phyloP scores from a whole-genome alignment of 64 coral and sea anemone species.

The Porites lutea region DNA sequence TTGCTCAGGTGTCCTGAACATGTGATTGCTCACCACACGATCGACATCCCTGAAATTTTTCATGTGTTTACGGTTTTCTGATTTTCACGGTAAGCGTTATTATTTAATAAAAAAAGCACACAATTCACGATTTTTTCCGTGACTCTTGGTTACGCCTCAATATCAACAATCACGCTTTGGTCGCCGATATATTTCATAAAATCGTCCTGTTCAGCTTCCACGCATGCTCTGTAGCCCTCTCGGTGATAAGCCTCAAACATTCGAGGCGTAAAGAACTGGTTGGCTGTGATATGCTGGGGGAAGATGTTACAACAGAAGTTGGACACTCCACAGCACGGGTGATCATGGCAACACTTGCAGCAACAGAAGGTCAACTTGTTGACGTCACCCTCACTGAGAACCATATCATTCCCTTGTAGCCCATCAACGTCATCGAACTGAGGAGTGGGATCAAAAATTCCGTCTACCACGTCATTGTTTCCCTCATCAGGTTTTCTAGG shows the following conservation, averaged over 20 bases:
- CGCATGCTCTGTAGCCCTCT: slow-evolving; percentile 12
- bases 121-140: too few species aligned
- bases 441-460: slow-evolving; percentile 1
- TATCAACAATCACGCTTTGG: background rate
- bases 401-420: slow-evolving; percentile 14
- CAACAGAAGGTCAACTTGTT: slow-evolving; percentile 72
- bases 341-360: slow-evolving; percentile 61
- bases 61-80: too few species aligned
- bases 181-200: background rate
- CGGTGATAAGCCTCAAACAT: slow-evolving; percentile 14
- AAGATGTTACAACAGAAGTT: slow-evolving; percentile 43
- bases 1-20: too few species aligned
- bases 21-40: too few species aligned
- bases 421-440: background rate
- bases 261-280: slow-evolving; percentile 15
- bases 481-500: slow-evolving; percentile 53
- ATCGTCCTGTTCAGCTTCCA: background rate
- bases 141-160: background rate
- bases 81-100: too few species aligned
- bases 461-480: slow-evolving; percentile 18
- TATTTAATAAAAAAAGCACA: too few species aligned
- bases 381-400: slow-evolving; percentile 37
- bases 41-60: too few species aligned
- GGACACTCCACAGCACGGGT: slow-evolving; percentile 20
- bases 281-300: slow-evolving; percentile 48